A percentile compares a stretch with the other conserved stretches of the same genome.
These are phyloP conservation scores for Pollachius pollachius DNA, from an alignment of 2,113 vertebrate genomes.

Conservation along the genomic window DNA sequence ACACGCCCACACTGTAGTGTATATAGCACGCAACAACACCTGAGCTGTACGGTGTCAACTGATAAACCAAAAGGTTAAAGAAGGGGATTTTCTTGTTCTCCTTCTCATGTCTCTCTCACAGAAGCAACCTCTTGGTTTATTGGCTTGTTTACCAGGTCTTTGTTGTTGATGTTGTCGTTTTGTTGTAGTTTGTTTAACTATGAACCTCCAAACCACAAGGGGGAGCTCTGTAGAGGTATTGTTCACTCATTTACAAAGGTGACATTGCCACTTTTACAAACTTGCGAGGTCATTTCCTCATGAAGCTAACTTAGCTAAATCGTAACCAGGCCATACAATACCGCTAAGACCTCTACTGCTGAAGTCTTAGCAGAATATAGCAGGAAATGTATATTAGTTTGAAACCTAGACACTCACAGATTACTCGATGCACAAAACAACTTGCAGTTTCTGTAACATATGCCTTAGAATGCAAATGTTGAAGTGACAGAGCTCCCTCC, in stretches of 20 bases:
- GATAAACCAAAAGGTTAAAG: constrained; percentile 62
- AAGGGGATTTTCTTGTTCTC: constrained; percentile 15
- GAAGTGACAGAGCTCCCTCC: constrained; percentile 49
- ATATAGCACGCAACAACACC: constrained; percentile 33
- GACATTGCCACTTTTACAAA: background rate
- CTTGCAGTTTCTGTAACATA: too few relatives aligned
- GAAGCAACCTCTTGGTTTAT: constrained; percentile 52
- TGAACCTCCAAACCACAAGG: constrained; percentile 69
- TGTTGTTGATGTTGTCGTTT: constrained; percentile 43
- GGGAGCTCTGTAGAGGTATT: constrained; percentile 60
- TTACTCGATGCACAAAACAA: constrained; percentile 1
- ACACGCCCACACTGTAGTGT: too few relatives aligned
- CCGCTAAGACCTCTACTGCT: background rate
- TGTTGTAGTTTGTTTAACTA: constrained; percentile 40
- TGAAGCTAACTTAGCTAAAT: background rate
- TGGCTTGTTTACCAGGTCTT: constrained; percentile 58
- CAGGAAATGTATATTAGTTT: background rate
- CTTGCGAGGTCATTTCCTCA: constrained; percentile 31
- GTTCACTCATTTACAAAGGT: constrained; percentile 12
- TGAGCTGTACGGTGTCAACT: background rate
- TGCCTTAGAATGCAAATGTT: background rate
- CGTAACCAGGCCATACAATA: background rate
- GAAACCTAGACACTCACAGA: constrained; percentile 33
- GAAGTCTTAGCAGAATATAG: background rate
- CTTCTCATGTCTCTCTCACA: constrained; percentile 1